A percentile compares a stretch with the other conserved stretches of the same genome.
These are phyloP conservation scores for Pseudochirops cupreus DNA, from an alignment of 2,797 vertebrate species.

Conservation along the genomic window DNA sequence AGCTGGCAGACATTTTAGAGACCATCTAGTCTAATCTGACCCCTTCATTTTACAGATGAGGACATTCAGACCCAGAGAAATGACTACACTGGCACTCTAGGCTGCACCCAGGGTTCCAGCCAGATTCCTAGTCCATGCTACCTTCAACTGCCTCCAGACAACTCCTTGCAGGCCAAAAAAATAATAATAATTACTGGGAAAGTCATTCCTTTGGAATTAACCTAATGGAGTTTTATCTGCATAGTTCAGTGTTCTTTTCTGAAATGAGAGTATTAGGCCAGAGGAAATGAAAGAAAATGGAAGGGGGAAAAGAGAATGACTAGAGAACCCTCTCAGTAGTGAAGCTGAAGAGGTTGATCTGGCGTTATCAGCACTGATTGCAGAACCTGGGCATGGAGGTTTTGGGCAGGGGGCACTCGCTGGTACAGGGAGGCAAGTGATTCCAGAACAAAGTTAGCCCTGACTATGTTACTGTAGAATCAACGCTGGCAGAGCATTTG, in stretches of 20 bases:
- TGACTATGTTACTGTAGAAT: neutral
- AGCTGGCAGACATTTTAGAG: neutral
- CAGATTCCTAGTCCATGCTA: neutral
- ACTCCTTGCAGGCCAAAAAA: neutral
- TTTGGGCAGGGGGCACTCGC: neutral
- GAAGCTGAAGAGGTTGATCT: neutral
- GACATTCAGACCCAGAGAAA: neutral
- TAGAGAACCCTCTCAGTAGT: neutral
- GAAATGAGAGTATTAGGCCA: neutral
- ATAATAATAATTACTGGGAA: neutral
- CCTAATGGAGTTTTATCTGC: neutral
- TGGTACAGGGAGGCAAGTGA: neutral
- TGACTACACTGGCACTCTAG: neutral
- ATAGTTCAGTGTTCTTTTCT: neutral
- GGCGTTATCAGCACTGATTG: neutral
- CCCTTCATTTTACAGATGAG: neutral
- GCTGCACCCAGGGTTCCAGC: neutral
- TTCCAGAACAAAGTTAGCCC: neutral
- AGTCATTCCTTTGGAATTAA: neutral
- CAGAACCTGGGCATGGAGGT: neutral
- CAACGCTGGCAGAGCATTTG: neutral
- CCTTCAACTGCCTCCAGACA: neutral
- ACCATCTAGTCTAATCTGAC: neutral
- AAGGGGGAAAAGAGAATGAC: neutral
- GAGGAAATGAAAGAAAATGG: neutral